These are phyloP conservation scores for Sebastes steindachneri DNA, from an alignment of 2,797 vertebrate species.

Conservation along the genomic window DNA sequence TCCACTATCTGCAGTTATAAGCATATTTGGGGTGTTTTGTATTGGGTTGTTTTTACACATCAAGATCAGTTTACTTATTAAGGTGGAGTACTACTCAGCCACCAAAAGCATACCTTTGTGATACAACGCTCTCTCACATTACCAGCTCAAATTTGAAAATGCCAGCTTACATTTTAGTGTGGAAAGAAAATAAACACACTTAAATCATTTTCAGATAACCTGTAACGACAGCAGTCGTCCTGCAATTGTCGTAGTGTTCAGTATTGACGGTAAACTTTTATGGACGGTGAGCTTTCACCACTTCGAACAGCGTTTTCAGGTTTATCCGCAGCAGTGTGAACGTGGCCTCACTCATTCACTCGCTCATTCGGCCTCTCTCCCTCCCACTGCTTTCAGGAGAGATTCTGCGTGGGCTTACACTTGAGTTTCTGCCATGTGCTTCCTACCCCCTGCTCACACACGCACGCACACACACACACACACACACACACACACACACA, in stretches of 20 bases:
- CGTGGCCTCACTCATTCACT: slow-evolving; percentile 68
- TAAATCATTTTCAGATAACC: neutral
- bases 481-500: slow-evolving; percentile 11
- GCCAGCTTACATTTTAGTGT: neutral
- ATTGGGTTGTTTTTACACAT: neutral
- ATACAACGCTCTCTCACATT: neutral
- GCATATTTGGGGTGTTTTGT: neutral
- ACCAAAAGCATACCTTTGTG: neutral
- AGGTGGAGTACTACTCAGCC: neutral
- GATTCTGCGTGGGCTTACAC: slow-evolving; percentile 78
- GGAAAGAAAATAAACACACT: neutral
- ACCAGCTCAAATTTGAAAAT: neutral
- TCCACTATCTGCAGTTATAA: neutral
- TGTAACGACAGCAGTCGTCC: neutral
- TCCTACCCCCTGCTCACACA: slow-evolving; percentile 63
- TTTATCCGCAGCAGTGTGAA: slow-evolving; percentile 46
- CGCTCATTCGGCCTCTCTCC: slow-evolving; percentile 60
- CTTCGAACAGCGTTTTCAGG: slow-evolving; percentile 33
- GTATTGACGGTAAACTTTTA: neutral
- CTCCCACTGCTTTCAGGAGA: slow-evolving; percentile 76
- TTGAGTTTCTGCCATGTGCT: slow-evolving; percentile 80
- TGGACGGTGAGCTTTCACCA: slow-evolving; percentile 5
- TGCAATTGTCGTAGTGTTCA: neutral
- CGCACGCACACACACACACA: slow-evolving; percentile 26
- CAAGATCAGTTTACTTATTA: neutral